phyloP scores from a whole-genome alignment of 2,888 invertebrate genomes.

The Ligdia adustata region DNA sequence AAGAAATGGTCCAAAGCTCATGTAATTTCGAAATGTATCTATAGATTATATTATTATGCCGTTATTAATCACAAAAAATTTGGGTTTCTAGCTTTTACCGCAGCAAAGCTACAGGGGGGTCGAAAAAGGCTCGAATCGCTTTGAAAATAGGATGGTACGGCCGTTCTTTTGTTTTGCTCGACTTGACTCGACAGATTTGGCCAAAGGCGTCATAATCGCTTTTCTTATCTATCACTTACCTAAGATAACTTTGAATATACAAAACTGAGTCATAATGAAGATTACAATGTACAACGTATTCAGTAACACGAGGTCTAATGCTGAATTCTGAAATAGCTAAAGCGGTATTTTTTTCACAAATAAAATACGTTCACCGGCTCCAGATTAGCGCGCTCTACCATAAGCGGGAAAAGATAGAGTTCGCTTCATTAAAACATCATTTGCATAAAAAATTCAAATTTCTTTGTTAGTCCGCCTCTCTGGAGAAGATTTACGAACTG shows the following conservation, averaged over 20 bases:
- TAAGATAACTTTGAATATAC: background rate
- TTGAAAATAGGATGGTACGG: too few species aligned
- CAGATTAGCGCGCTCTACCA: constrained; percentile 27
- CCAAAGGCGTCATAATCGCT: too few species aligned
- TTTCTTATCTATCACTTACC: too few species aligned
- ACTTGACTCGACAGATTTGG: too few species aligned
- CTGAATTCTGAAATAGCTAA: background rate
- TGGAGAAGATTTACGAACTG: constrained; percentile 42
- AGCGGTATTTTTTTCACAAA: constrained; percentile 8
- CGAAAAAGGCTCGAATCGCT: too few species aligned
- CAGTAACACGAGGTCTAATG: background rate
- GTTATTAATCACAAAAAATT: too few species aligned
- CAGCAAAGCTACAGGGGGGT: too few species aligned
- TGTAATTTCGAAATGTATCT: too few species aligned
- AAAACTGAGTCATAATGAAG: background rate
- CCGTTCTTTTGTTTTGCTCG: too few species aligned
- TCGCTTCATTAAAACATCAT: constrained; percentile 48
- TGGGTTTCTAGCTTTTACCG: too few species aligned
- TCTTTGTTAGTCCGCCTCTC: constrained; percentile 37
- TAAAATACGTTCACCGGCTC: constrained; percentile 22
- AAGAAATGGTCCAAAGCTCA: too few species aligned
- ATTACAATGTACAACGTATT: background rate
- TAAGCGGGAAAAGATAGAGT: constrained; percentile 37
- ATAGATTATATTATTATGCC: too few species aligned
- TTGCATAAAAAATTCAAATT: constrained; percentile 50